These are phyloP conservation scores for Listronotus bonariensis DNA, from an alignment of 1,140 invertebrate species.

Conservation along the genomic window DNA sequence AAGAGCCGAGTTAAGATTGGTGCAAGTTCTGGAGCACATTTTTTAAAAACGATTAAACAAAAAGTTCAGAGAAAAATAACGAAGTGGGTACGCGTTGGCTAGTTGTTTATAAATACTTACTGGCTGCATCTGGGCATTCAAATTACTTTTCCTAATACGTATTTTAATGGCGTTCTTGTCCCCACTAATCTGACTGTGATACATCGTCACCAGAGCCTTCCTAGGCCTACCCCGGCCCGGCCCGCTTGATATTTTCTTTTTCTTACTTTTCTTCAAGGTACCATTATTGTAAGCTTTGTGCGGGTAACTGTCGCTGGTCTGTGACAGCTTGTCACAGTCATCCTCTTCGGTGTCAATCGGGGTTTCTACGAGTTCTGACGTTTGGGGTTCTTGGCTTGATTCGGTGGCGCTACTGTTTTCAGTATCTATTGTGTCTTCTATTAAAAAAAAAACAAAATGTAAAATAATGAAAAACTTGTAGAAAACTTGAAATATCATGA, in stretches of 20 bases:
- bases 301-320: slow-evolving; percentile 23
- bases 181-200: slow-evolving; percentile 64
- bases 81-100: no score
- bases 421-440: slow-evolving; percentile 34
- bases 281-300: slow-evolving; percentile 40
- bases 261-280: slow-evolving; percentile 36
- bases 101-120: no score
- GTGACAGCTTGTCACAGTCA: slow-evolving; percentile 18
- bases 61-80: no score
- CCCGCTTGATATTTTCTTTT: slow-evolving; percentile 39
- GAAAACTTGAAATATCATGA: no score
- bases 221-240: slow-evolving; percentile 49
- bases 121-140: slow-evolving; percentile 30
- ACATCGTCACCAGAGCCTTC: slow-evolving; percentile 54
- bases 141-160: slow-evolving; percentile 65
- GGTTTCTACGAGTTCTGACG: slow-evolving; percentile 31
- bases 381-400: slow-evolving; percentile 35
- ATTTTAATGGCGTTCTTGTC: slow-evolving; percentile 68
- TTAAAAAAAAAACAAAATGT: slow-evolving; percentile 1
- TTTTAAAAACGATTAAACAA: no score
- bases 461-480: neutral
- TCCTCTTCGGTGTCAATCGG: slow-evolving; percentile 33
- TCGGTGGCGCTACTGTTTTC: slow-evolving; percentile 33
- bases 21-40: no score
- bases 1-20: no score